phyloP scores from a whole-genome alignment of 2,888 invertebrate species.

The Willowsia nigromaculata region DNA sequence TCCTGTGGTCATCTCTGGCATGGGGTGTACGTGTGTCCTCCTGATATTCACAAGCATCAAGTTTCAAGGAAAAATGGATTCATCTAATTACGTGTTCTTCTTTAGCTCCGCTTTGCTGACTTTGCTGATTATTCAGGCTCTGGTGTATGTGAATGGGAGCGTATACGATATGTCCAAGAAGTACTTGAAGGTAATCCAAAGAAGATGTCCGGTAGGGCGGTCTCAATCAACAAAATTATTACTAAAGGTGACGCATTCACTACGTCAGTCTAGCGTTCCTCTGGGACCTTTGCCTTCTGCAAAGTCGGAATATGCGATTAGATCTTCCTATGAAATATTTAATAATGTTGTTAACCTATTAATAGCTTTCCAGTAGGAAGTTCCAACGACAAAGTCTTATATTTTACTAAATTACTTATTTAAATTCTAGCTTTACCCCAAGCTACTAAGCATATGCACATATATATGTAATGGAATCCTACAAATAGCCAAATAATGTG shows the following conservation, averaged over 20 bases:
- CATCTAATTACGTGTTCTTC: slow-evolving; percentile 2
- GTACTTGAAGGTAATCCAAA: slow-evolving; percentile 11
- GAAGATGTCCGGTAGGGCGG: neutral
- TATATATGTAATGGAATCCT: too few relatives aligned
- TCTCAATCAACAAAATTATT: neutral
- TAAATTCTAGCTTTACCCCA: neutral
- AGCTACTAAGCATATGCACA: too few relatives aligned
- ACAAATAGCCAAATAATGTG: too few relatives aligned
- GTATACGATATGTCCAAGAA: slow-evolving; percentile 41
- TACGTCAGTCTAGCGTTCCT: slow-evolving; percentile 12
- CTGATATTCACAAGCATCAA: slow-evolving; percentile 13
- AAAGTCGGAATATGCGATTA: slow-evolving; percentile 39
- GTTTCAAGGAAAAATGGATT: slow-evolving; percentile 31
- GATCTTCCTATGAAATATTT: slow-evolving; percentile 50
- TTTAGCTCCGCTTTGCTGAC: neutral
- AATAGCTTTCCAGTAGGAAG: slow-evolving; percentile 4
- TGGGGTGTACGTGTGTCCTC: slow-evolving; percentile 1
- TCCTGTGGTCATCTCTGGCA: neutral
- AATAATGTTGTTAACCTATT: slow-evolving; percentile 35
- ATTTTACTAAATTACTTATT: too few relatives aligned
- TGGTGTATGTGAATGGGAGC: slow-evolving; percentile 32
- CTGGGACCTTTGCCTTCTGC: slow-evolving; percentile 19
- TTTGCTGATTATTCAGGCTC: neutral
- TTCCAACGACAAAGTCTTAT: neutral
- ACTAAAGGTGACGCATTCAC: slow-evolving; percentile 11